Base-by-base conservation (phyloP, 2,888 invertebrate genomes). In the Athetis lepigone region DNA sequence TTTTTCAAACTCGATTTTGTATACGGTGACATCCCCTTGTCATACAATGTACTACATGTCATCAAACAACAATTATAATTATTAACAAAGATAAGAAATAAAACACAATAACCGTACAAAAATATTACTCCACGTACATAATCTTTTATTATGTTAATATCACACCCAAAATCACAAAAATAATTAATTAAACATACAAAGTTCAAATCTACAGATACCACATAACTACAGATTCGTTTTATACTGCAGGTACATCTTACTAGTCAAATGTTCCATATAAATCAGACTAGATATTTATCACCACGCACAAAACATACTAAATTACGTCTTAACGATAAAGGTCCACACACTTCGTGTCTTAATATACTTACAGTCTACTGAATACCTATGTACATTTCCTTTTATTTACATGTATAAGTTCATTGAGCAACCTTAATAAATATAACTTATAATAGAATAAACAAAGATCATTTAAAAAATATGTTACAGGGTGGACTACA, bases 141-240 rank as follows among this genome's bases (percentile, higher is more conserved):
- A 42, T 23, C 36, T 33, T 55, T 69, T 52, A 39, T 70, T 59
- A 56, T 23, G 8, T 37, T 74, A 74, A 72, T 75, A 75, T 77
- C 79, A 77, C 61, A 59, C 54, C 43, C 67, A 71, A 69, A 69
- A 79, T 77, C 60, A 79, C 69, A 79, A 69, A 67, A 52, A 62
- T 49, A 37, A 45, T 37, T 47, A 33, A 13, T 33, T 33, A 33
- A 33, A 33, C 13, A 69, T 23, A 16, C 46, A 29, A 8, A 40
- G 25, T 52, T 19, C 2, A 39, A 39, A 23, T 25, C 16, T 25
- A 21, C 40, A 40, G 8, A 33, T n/a, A n/a, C n/a, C n/a, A n/a
- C n/a, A n/a, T 2, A 18, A 59, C 11, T 51, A 37, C 9, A 39
- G 16, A 40, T n/a, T 42, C 18, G 36, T 39, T 49, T 52, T 45